phyloP scores from a whole-genome alignment of 2,888 invertebrate genomes.

The Brachynemurus nebulosus region DNA sequence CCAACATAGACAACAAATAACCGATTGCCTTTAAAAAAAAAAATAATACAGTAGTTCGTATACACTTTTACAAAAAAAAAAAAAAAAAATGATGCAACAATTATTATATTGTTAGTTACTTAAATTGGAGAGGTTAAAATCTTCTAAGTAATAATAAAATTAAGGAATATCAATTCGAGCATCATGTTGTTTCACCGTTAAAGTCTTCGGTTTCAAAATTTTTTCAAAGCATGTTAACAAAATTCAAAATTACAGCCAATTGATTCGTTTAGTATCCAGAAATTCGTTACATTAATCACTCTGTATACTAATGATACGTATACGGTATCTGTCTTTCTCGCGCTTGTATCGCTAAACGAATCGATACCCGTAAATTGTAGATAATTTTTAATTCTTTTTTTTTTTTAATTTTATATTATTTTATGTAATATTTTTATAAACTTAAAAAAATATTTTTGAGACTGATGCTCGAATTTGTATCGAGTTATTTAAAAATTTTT shows the following conservation, averaged over 20 bases:
- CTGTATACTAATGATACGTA: no score
- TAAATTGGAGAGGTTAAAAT: slow-evolving; percentile 5
- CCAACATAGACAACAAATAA: slow-evolving; percentile 30
- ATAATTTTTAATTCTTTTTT: no score
- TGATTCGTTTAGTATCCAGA: no score
- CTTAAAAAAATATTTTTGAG: no score
- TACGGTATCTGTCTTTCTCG: no score
- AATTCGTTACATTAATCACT: no score
- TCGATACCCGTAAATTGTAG: no score
- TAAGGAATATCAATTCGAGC: neutral
- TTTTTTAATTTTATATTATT: no score
- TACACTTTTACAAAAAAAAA: slow-evolving; percentile 31
- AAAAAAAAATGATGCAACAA: slow-evolving; percentile 6
- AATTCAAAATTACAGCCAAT: no score
- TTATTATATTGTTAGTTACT: slow-evolving; percentile 5
- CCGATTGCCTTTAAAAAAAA: slow-evolving; percentile 32
- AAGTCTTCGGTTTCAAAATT: neutral
- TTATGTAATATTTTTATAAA: no score
- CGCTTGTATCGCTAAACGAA: no score
- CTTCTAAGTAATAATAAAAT: slow-evolving; percentile 3
- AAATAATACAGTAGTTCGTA: slow-evolving; percentile 34
- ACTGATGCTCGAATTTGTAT: neutral
- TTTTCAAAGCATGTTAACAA: no score
- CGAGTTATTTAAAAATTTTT: neutral
- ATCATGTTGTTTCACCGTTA: neutral